Evolutionary conservation across 2,888 invertebrate genomes (phyloP).

Genomic region (Ormyrus nitidulus): DNA sequence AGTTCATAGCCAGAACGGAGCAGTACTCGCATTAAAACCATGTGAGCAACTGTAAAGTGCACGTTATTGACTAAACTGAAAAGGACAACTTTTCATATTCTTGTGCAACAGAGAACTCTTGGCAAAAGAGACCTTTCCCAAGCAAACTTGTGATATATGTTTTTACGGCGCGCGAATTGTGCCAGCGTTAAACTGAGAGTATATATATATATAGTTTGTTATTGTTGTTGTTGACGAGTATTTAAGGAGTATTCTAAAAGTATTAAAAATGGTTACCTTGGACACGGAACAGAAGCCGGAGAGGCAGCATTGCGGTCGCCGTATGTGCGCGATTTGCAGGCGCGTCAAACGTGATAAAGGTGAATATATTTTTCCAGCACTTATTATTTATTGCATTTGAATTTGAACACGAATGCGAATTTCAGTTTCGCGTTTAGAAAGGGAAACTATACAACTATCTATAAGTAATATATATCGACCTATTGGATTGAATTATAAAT

Average conservation of each 20-base stretch:
- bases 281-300: constrained; percentile 74
- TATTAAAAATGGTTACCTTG: constrained; percentile 72
- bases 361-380: constrained; percentile 60
- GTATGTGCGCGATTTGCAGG: constrained; percentile 74
- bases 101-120: background rate
- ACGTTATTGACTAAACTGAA: background rate
- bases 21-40: constrained; percentile 5
- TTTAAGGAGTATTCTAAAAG: constrained; percentile 29
- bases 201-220: constrained; percentile 24
- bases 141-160: constrained; percentile 18
- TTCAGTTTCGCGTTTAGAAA: too few species aligned
- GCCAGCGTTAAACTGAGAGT: constrained; percentile 17
- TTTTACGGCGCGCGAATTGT: background rate
- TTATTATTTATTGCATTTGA: too few species aligned
- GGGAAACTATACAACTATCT: too few species aligned
- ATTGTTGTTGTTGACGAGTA: constrained; percentile 34
- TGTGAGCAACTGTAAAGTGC: constrained; percentile 34
- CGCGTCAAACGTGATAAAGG: constrained; percentile 74
- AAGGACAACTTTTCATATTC: background rate
- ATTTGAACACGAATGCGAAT: too few species aligned
- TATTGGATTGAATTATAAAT: too few species aligned
- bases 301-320: constrained; percentile 73
- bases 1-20: constrained; percentile 9
- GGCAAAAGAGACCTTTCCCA: background rate
- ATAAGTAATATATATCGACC: too few species aligned